These are phyloP conservation scores for Prionailurus bengalensis DNA, from an alignment of 2,113 vertebrate species.

Conservation along the genomic window DNA sequence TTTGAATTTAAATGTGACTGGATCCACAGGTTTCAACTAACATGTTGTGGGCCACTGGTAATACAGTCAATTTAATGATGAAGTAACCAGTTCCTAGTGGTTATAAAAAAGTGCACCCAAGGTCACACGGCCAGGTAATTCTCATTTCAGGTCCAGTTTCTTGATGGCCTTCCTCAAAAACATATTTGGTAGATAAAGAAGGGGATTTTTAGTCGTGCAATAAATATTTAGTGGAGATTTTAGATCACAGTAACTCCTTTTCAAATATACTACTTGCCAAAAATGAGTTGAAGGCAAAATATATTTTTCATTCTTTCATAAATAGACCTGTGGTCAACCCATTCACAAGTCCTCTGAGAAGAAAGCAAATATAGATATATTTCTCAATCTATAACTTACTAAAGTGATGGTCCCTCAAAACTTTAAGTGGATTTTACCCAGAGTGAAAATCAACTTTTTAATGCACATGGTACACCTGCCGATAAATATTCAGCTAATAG, in stretches of 20 bases:
- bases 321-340: background rate
- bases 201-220: background rate
- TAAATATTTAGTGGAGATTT: background rate
- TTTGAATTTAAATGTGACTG: background rate
- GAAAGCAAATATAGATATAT: background rate
- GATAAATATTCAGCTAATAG: background rate
- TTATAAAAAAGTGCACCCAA: background rate
- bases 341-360: background rate
- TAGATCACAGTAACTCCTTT: background rate
- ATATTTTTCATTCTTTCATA: background rate
- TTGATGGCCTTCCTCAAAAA: background rate
- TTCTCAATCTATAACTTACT: background rate
- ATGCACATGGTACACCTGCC: background rate
- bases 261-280: background rate
- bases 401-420: background rate
- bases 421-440: conserved; percentile 9
- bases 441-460: background rate
- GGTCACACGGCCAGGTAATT: background rate
- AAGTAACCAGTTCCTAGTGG: background rate
- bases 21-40: background rate
- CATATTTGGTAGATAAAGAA: background rate
- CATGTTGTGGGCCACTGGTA: background rate
- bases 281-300: background rate
- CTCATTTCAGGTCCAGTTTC: background rate
- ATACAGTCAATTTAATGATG: background rate